phyloP scores from a whole-genome alignment of 1,140 invertebrate genomes.

The Meloidogyne chitwoodi region DNA sequence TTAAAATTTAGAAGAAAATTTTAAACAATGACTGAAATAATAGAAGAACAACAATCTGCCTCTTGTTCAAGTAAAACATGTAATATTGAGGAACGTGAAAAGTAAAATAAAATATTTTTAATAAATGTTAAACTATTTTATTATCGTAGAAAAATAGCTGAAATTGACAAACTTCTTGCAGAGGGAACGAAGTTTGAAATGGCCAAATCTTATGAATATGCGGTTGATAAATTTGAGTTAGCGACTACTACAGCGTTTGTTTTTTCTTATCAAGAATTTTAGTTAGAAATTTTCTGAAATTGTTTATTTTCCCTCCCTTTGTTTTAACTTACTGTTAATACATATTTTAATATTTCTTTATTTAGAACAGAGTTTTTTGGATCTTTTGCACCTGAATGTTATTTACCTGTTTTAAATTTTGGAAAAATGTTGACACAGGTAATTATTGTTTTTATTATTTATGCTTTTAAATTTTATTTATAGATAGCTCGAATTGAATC shows the following conservation, averaged over 20 bases:
- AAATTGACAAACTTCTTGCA: constrained; percentile 21
- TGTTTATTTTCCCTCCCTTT: too few species aligned
- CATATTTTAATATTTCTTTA: not conserved
- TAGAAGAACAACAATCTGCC: not conserved
- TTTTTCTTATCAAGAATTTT: not conserved
- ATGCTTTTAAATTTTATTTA: not conserved
- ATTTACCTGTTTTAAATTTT: constrained; percentile 20
- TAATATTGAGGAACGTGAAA: not conserved
- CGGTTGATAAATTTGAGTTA: constrained; percentile 10
- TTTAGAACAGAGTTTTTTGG: constrained; percentile 23
- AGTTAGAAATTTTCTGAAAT: not conserved
- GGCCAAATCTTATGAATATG: constrained; percentile 15
- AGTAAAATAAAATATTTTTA: not conserved
- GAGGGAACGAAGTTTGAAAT: constrained; percentile 18
- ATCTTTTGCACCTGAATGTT: constrained; percentile 20
- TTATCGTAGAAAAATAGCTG: constrained; percentile 8
- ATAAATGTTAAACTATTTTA: not conserved
- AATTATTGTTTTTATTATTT: not conserved
- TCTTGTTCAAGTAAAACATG: not conserved
- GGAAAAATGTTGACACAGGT: constrained; percentile 18
- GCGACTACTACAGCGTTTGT: constrained; percentile 19
- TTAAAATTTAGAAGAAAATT: not conserved
- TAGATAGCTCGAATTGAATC: constrained; percentile 17
- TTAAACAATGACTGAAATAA: not conserved
- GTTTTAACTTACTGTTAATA: too few species aligned